Conservation (phyloP, 1,140 invertebrate species). For the Ceratoteleas bidentatus region DNA sequence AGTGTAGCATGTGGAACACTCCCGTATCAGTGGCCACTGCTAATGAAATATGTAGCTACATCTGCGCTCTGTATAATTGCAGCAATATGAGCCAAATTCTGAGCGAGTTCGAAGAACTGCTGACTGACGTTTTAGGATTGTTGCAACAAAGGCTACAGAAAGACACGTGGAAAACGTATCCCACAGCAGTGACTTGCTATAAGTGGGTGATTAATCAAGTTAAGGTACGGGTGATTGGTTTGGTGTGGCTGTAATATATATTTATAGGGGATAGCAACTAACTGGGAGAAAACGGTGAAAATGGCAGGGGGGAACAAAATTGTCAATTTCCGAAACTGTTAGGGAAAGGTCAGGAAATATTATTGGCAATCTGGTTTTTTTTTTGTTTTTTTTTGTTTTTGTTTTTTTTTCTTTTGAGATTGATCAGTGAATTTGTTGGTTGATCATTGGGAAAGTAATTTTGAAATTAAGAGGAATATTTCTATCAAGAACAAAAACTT, state of each 20-base stretch:
- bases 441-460: no score
- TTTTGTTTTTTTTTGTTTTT: neutral
- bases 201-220: constrained; percentile 77
- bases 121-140: constrained; percentile 64
- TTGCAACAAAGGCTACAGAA: constrained; percentile 78
- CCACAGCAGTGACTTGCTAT: constrained; percentile 77
- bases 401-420: neutral
- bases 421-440: neutral
- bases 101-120: constrained; percentile 61
- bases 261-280: no score
- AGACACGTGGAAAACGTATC: constrained; percentile 80
- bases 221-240: constrained; percentile 53
- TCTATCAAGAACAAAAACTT: no score
- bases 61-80: constrained; percentile 69
- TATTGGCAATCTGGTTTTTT: neutral
- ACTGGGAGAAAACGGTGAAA: no score
- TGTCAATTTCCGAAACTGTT: neutral
- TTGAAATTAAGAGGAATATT: no score
- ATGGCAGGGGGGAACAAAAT: no score
- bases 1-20: constrained; percentile 75
- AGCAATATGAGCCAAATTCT: constrained; percentile 68
- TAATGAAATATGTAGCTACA: constrained; percentile 58
- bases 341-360: neutral
- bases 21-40: constrained; percentile 55
- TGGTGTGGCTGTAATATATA: no score